These are phyloP conservation scores for Trematocara marginatum DNA, from an alignment of 2,113 vertebrate species.

Conservation along the genomic window DNA sequence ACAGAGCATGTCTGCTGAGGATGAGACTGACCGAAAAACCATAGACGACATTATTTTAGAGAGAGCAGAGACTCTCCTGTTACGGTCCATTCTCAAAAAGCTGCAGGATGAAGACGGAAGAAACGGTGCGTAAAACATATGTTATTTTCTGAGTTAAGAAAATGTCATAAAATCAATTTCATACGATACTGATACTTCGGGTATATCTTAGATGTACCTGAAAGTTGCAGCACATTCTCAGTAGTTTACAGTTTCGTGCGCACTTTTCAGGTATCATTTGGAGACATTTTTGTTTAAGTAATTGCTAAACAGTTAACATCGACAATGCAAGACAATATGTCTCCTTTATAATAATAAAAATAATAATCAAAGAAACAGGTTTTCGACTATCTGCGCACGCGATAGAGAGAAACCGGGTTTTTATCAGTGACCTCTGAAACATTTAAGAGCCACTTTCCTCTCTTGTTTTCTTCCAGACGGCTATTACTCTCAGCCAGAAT, in stretches of 20 bases:
- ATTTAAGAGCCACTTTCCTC: background rate
- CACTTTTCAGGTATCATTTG: background rate
- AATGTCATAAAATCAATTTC: background rate
- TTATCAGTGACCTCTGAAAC: background rate
- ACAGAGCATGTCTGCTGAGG: conserved; percentile 53
- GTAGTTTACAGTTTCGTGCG: background rate
- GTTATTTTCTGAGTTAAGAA: background rate
- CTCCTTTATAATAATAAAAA: background rate
- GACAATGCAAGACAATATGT: background rate
- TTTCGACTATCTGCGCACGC: conserved; percentile 10
- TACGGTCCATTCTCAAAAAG: conserved; percentile 75
- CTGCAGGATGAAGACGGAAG: conserved; percentile 68
- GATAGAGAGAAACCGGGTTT: background rate
- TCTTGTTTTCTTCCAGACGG: conserved; percentile 62
- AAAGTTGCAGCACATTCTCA: background rate
- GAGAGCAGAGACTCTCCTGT: conserved; percentile 72
- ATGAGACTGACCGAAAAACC: conserved; percentile 48
- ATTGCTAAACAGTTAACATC: background rate
- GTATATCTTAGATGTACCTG: background rate
- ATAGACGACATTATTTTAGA: conserved; percentile 74
- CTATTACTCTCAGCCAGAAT: conserved; percentile 55
- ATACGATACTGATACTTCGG: background rate
- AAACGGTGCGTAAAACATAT: conserved; percentile 67
- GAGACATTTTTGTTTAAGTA: background rate
- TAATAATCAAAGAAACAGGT: background rate